These are phyloP conservation scores for Pterostichus madidus DNA, from an alignment of 2,888 invertebrate genomes.

Conservation along the genomic window DNA sequence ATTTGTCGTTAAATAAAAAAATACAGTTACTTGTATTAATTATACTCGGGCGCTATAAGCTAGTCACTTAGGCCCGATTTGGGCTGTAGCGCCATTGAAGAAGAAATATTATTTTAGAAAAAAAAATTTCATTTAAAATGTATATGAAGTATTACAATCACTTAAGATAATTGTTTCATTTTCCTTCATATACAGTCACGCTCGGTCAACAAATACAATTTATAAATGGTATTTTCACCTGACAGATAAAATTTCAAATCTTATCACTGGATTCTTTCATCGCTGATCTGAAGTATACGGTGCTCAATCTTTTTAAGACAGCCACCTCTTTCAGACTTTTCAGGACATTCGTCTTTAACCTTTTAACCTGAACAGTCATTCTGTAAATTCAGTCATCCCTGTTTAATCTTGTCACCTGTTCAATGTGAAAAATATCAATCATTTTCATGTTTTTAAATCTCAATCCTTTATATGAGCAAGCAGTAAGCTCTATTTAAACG, in stretches of 20 bases:
- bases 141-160: no score
- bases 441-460: slow-evolving; percentile 28
- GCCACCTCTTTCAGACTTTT: not conserved
- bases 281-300: not conserved
- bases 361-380: slow-evolving; percentile 22
- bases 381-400: slow-evolving; percentile 27
- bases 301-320: slow-evolving; percentile 27
- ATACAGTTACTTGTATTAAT: no score
- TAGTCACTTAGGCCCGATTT: no score
- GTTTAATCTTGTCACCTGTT: slow-evolving; percentile 36
- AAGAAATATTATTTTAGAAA: no score
- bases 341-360: slow-evolving; percentile 34
- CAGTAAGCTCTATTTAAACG: no score
- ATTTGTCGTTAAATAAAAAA: no score
- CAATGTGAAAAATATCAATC: slow-evolving; percentile 23
- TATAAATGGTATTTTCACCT: not conserved
- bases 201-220: no score
- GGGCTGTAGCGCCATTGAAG: no score
- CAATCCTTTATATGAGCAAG: not conserved
- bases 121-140: no score
- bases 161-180: no score
- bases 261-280: not conserved
- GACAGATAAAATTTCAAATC: slow-evolving; percentile 1
- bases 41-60: no score
- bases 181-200: no score